These are phyloP conservation scores for Phalera bucephala DNA, from an alignment of 2,888 invertebrate genomes.

Conservation along the genomic window DNA sequence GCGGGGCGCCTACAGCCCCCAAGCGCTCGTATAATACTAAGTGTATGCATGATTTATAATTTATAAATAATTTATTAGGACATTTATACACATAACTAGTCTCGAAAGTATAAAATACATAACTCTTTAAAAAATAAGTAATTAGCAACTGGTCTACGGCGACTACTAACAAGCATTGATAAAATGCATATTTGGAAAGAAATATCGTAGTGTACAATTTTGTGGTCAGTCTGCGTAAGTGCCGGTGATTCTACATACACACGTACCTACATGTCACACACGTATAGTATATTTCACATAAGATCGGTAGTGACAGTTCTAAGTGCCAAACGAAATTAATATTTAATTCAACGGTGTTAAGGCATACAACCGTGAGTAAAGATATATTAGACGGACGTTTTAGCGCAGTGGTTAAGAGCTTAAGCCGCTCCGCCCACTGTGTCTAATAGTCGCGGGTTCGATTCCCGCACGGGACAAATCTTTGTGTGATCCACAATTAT, in stretches of 20 bases:
- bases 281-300: no score
- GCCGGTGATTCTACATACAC: conserved; percentile 49
- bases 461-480: no score
- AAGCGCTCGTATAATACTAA: conserved; percentile 74
- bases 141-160: conserved; percentile 51
- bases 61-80: conserved; percentile 78
- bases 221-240: conserved; percentile 65
- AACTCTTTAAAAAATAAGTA: conserved; percentile 44
- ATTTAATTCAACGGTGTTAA: no score
- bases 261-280: conserved; percentile 40
- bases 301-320: no score
- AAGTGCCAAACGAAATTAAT: no score
- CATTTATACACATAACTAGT: conserved; percentile 71
- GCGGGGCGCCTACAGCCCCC: conserved; percentile 68
- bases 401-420: no score
- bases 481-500: no score
- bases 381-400: no score
- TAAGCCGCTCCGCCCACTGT: no score
- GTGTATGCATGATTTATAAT: conserved; percentile 80
- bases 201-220: conserved; percentile 41
- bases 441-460: no score
- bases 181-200: conserved; percentile 74
- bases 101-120: conserved; percentile 62
- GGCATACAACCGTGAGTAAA: no score
- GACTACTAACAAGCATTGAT: conserved; percentile 59